Evolutionary conservation across 2,888 invertebrate genomes (phyloP), one percentile per base, ranked within the genome.

Genomic region (Diarsia rubi): DNA sequence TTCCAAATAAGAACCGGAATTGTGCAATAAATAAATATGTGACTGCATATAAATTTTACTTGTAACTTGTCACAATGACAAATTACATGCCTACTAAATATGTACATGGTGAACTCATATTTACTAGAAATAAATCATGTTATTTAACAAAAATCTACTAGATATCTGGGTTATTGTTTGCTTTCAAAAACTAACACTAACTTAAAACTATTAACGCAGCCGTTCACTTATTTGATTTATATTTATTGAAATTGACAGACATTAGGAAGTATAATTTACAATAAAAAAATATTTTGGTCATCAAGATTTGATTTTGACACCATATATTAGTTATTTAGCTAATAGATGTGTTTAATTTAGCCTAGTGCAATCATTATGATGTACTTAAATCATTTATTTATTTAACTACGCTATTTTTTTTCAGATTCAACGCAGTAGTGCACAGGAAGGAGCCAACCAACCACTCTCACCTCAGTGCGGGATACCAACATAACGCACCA

Each of bases 361-460:
- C 27, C 19, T 27, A 19, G 19, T 31, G 3, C 19, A 3, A 37
- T 37, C 6, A 59, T 27, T 57, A 57, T 27, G 3, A 5, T 47
- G 19, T 21, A 47, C 9, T 21, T 11, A 19, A 37, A 67, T n/a
- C 3, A 21, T 12, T 24, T 4, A 21, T 37, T 27, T 21, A 19
- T 37, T 19, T 19, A n/a, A 19, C 31, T 14, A 54, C 5, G 2
- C 6, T 11, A 21, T 69, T 52, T 0, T 44, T 44, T 54, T 27
- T 4, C 88, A 95, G 95, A 75, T 95, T 95, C 67, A 95, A 94
- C 57, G 95, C 95, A n/a, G 91, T 94, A 5, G 95, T 95, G 0
- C 92, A 90, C 78, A 91, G 95, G 78, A 89, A 92, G 52, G 94
- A 92, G 44, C 90, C 93, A 4, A 89, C 88, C 5, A 91, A 90